phyloP scores from a whole-genome alignment of 2,888 invertebrate genomes.

The Lithophane ornitopus region DNA sequence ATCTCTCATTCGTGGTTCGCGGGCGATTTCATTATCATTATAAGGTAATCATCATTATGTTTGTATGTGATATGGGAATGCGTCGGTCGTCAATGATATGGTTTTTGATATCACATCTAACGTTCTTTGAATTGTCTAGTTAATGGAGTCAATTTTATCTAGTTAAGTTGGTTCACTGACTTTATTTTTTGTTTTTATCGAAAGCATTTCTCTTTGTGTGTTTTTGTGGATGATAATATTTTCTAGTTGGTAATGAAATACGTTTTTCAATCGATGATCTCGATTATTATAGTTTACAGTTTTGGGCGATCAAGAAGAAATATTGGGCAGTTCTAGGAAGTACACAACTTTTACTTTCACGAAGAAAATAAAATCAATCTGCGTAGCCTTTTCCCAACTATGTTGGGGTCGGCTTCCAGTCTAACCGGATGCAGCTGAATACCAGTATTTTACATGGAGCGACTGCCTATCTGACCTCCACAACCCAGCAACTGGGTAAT shows the following conservation, averaged over 20 bases:
- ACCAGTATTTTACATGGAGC: too few species aligned
- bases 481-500: too few species aligned
- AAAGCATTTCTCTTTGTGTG: not conserved
- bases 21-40: slow-evolving; percentile 74
- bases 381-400: too few species aligned
- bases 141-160: slow-evolving; percentile 58
- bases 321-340: not conserved
- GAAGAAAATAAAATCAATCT: too few species aligned
- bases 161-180: slow-evolving; percentile 23
- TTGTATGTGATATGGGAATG: slow-evolving; percentile 69
- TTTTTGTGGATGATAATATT: not conserved
- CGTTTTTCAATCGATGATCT: not conserved
- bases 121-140: slow-evolving; percentile 54
- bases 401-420: too few species aligned
- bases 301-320: not conserved
- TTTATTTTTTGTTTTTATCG: not conserved
- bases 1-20: slow-evolving; percentile 61
- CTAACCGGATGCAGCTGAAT: too few species aligned
- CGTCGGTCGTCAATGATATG: slow-evolving; percentile 63
- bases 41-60: slow-evolving; percentile 72
- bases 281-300: not conserved
- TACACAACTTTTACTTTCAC: not conserved
- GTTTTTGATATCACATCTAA: slow-evolving; percentile 51
- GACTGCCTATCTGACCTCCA: too few species aligned
- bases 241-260: not conserved